Evolutionary conservation across 2,888 invertebrate genomes (phyloP).

Genomic region (Ischnura elegans): DNA sequence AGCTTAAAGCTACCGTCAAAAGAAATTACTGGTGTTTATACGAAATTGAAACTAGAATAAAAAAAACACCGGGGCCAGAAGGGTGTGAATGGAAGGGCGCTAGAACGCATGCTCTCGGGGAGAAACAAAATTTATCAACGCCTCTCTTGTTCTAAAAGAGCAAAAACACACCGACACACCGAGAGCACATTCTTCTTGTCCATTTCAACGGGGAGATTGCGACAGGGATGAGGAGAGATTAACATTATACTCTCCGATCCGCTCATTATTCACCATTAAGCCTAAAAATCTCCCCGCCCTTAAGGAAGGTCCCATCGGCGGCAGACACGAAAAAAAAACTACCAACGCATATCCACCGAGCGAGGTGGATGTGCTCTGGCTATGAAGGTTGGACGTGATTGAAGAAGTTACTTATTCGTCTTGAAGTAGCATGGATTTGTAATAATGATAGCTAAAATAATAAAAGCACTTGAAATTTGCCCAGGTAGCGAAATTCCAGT

Average conservation of each 20-base stretch:
- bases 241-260: constrained; percentile 32
- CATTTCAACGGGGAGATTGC: not conserved
- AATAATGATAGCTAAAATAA: too few relatives aligned
- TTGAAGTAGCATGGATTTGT: too few relatives aligned
- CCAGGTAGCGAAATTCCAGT: too few relatives aligned
- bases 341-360: constrained; percentile 41
- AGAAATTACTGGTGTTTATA: too few relatives aligned
- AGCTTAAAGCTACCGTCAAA: too few relatives aligned
- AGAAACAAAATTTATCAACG: not conserved
- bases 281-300: constrained; percentile 49
- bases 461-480: too few relatives aligned
- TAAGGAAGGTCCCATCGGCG: not conserved
- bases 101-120: not conserved
- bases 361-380: not conserved
- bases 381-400: too few relatives aligned
- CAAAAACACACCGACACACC: constrained; percentile 20
- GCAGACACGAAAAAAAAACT: not conserved
- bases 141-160: not conserved
- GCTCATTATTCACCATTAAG: constrained; percentile 57
- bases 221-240: not conserved
- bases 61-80: not conserved
- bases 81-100: not conserved
- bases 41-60: not conserved
- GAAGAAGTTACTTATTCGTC: too few relatives aligned
- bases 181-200: not conserved